Base-by-base conservation (phyloP, 2,113 vertebrate species). In the Cebus imitator region DNA sequence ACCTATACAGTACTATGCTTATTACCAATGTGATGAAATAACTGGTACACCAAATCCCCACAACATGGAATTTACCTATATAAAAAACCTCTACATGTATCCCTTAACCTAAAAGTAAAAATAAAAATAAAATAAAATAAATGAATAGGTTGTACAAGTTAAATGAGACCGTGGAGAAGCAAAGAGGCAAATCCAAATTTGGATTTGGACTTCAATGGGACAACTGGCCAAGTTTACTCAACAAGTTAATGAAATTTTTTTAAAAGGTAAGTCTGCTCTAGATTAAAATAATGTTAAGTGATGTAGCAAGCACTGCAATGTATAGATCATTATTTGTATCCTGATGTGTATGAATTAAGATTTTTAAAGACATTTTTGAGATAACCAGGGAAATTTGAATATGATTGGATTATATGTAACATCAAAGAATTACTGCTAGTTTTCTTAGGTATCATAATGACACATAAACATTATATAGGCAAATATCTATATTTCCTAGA, bases 401-500 rank as follows among this genome's bases (percentile, higher is more conserved):
- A 90, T 13, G 52, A 70, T 1, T 85, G 52, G 68, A 43, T 57
- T 78, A 52, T 55, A 83, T 23, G 7, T 83, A 32, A 35, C 37
- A 48, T 9, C 23, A 84, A 91, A 35, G 25, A 94, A 91, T 73
- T 48, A 50, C 57, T 87, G n/a, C 35, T 61, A n/a, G 64, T 93
- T 86, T 81, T 58, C 12, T 50, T 75, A 86, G 35, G 37, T 64
- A 11, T 86, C 87, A 78, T n/a, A 37, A 97, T n/a, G 68, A 66
- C 61, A 64, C 61, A 64, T 64, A 64, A 75, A 8, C 16, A 40
- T 82, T 86, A 85, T 7, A 43, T 57, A 82, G 76, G 55, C 75
- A 94, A 96, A n/a, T 21, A 76, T 20, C 5, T 8, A 48, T 35
- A 55, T 72, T 84, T 94, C 80, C 72, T 91, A 94, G 94, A 87